Evolutionary conservation across 2,113 vertebrate species (phyloP).

Genomic region (Ramphastos sulfuratus): DNA sequence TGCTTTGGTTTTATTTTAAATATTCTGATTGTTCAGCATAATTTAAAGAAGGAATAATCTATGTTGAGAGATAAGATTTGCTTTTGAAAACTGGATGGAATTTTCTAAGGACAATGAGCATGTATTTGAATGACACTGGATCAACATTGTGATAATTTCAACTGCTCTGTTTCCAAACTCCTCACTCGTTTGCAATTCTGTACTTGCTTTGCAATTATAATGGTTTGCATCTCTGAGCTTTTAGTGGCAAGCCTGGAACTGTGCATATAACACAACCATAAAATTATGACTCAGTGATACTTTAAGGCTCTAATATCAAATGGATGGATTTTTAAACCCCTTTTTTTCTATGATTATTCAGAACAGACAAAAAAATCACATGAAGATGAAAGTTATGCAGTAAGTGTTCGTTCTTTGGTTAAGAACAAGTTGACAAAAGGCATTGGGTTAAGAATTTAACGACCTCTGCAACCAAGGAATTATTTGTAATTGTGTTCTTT

Average conservation of each 20-base stretch:
- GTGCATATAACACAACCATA: neutral
- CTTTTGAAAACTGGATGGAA: neutral
- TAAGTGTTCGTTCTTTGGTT: neutral
- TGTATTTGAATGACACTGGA: neutral
- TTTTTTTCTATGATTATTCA: neutral
- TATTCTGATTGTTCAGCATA: neutral
- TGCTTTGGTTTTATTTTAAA: neutral
- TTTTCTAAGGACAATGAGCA: neutral
- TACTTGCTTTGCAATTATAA: neutral
- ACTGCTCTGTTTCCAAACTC: neutral
- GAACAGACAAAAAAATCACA: neutral
- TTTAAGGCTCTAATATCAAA: neutral
- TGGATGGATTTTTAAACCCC: neutral
- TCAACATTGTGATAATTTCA: slow-evolving; percentile 16
- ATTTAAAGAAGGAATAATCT: neutral
- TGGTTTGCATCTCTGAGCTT: neutral
- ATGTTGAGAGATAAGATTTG: neutral
- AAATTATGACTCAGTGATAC: neutral
- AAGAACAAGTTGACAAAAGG: neutral
- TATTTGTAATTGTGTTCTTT: neutral
- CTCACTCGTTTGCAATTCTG: slow-evolving; percentile 19
- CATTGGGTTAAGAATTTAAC: neutral
- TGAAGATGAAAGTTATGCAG: neutral
- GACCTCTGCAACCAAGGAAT: neutral
- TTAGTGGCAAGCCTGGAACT: neutral